Percentiles rank a stretch among this genome's conserved stretches.
phyloP scores from a whole-genome alignment of 2,113 vertebrate genomes.

The Dicaeum eximium region DNA sequence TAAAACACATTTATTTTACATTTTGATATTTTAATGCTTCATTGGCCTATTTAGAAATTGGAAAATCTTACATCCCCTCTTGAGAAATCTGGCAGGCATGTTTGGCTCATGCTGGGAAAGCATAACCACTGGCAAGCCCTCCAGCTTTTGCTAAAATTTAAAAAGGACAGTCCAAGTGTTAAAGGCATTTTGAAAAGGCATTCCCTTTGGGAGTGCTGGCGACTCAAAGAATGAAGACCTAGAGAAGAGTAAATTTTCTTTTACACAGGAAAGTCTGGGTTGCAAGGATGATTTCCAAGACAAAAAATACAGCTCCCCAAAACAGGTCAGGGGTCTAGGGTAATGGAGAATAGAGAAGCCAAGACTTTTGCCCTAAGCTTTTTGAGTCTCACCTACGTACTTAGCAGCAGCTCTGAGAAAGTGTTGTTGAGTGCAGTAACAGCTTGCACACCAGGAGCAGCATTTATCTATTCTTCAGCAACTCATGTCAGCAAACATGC shows the following conservation, averaged over 20 bases:
- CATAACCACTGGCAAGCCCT: slow-evolving; percentile 43
- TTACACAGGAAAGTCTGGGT: background rate
- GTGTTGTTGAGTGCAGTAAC: background rate
- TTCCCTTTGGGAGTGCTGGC: background rate
- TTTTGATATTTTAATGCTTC: slow-evolving; percentile 57
- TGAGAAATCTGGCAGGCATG: slow-evolving; percentile 39
- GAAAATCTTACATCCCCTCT: slow-evolving; percentile 66
- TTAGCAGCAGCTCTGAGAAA: background rate
- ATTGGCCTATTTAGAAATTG: slow-evolving; percentile 58
- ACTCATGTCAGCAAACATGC: accelerated
- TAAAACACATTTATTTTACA: slow-evolving; percentile 60
- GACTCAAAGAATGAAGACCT: background rate
- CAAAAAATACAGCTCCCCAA: background rate
- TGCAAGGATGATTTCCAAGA: background rate
- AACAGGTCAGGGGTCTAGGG: background rate
- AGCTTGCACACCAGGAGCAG: background rate
- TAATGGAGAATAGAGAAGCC: background rate
- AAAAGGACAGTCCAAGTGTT: background rate
- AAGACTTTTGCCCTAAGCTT: background rate
- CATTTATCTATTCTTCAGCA: background rate
- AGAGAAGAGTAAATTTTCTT: background rate
- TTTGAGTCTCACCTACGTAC: background rate
- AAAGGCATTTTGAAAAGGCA: background rate
- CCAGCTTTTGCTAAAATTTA: background rate
- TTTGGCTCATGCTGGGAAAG: slow-evolving; percentile 35